Conservation (phyloP, 2,888 invertebrate genomes). For the Plemyria rubiginata region DNA sequence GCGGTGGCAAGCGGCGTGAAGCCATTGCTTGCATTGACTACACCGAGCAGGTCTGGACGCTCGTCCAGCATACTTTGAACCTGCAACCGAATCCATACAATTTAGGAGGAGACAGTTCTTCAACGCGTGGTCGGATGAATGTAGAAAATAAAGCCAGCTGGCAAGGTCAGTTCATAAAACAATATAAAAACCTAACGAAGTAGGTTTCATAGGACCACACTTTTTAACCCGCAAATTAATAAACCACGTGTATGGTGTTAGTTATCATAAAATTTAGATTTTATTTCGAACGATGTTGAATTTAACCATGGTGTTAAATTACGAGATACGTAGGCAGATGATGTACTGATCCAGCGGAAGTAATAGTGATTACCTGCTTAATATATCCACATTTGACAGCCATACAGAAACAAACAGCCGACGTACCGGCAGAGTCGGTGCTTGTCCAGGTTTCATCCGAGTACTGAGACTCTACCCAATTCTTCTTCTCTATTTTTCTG, state of each 20-base stretch:
- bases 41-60: conserved; percentile 74
- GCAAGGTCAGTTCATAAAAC: no score
- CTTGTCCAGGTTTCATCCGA: conserved; percentile 68
- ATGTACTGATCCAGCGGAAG: no score
- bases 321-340: no score
- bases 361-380: conserved; percentile 59
- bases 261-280: no score
- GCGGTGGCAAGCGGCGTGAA: conserved; percentile 84
- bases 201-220: no score
- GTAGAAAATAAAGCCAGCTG: no score
- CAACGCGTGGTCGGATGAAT: no score
- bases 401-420: conserved; percentile 74
- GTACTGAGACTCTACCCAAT: conserved; percentile 66
- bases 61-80: conserved; percentile 73
- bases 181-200: no score
- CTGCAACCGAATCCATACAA: conserved; percentile 43
- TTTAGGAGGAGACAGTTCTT: background rate
- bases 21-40: conserved; percentile 72
- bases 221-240: no score
- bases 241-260: no score
- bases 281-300: no score
- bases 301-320: no score
- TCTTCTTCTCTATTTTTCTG: conserved; percentile 37
- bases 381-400: conserved; percentile 73
- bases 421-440: conserved; percentile 69